A percentile compares a stretch with the other conserved stretches of the same genome.
These are phyloP conservation scores for Hirtodrosophila alboralis DNA, from an alignment of 2,888 invertebrate genomes.

Conservation along the genomic window DNA sequence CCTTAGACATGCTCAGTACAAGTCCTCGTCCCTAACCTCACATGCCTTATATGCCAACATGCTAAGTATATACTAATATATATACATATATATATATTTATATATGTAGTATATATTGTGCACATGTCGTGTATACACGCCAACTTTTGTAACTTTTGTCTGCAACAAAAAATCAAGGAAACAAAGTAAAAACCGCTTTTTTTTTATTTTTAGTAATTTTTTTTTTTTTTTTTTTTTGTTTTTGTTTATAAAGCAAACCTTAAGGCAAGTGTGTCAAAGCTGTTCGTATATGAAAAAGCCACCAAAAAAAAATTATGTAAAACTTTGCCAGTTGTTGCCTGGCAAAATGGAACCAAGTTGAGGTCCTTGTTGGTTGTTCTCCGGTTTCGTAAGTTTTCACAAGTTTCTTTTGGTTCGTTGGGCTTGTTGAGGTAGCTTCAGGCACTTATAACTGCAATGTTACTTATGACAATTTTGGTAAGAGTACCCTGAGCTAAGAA, in stretches of 20 bases:
- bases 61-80: too few species aligned
- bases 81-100: slow-evolving; percentile 4
- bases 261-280: slow-evolving; percentile 67
- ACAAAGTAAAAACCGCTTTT: slow-evolving; percentile 64
- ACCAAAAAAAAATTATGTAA: slow-evolving; percentile 47
- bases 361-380: slow-evolving; percentile 30
- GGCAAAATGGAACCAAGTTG: slow-evolving; percentile 7
- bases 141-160: slow-evolving; percentile 58
- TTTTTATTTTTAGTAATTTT: slow-evolving; percentile 18
- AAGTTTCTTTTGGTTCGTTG: not conserved
- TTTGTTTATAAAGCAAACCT: slow-evolving; percentile 27
- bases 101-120: slow-evolving; percentile 16
- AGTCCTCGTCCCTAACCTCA: slow-evolving; percentile 43
- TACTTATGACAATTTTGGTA: not conserved
- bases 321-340: slow-evolving; percentile 46
- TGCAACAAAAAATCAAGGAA: slow-evolving; percentile 69
- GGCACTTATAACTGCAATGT: not conserved
- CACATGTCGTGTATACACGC: slow-evolving; percentile 63
- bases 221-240: slow-evolving; percentile 15
- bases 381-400: slow-evolving; percentile 32
- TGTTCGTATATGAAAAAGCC: slow-evolving; percentile 11
- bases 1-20: slow-evolving; percentile 54
- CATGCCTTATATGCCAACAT: slow-evolving; percentile 21
- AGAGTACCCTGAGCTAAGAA: too few species aligned
- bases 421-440: slow-evolving; percentile 10